A percentile compares a stretch with the other conserved stretches of the same genome.
Evolutionary conservation across 1,140 invertebrate genomes (phyloP).

Genomic region (Meloidogyne exigua): DNA sequence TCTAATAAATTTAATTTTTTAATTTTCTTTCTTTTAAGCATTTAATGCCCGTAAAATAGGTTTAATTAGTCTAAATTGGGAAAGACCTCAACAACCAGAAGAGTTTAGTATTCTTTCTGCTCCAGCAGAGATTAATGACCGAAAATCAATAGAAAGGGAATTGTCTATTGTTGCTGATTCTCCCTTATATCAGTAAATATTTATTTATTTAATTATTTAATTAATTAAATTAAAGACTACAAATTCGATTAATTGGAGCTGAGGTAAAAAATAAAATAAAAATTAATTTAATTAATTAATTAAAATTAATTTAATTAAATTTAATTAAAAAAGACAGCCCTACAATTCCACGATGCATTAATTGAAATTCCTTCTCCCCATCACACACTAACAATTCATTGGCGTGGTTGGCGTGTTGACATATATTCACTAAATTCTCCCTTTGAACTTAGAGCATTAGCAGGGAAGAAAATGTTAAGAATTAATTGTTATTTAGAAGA

Average conservation of each 20-base stretch:
- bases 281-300: conserved; percentile 1
- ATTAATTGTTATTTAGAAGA: conserved; percentile 28
- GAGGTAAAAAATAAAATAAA: neutral
- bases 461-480: neutral
- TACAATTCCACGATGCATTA: conserved; percentile 6
- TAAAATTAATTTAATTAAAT: neutral
- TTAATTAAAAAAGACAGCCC: conserved; percentile 5
- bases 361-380: conserved; percentile 18
- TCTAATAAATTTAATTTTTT: neutral
- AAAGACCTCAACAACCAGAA: neutral
- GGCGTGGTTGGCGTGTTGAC: conserved; percentile 17
- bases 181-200: conserved; percentile 15
- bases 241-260: conserved; percentile 21
- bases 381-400: conserved; percentile 7
- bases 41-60: neutral
- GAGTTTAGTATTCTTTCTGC: conserved; percentile 11
- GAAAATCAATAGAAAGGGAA: neutral
- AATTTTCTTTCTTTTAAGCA: neutral
- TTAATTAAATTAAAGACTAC: conserved; percentile 8
- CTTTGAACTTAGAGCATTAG: conserved; percentile 19
- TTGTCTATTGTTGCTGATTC: conserved; percentile 22
- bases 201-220: neutral
- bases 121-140: neutral
- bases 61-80: neutral
- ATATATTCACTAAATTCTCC: conserved; percentile 18